Base-by-base conservation (phyloP, 2,113 vertebrate genomes). In the Alces alces region DNA sequence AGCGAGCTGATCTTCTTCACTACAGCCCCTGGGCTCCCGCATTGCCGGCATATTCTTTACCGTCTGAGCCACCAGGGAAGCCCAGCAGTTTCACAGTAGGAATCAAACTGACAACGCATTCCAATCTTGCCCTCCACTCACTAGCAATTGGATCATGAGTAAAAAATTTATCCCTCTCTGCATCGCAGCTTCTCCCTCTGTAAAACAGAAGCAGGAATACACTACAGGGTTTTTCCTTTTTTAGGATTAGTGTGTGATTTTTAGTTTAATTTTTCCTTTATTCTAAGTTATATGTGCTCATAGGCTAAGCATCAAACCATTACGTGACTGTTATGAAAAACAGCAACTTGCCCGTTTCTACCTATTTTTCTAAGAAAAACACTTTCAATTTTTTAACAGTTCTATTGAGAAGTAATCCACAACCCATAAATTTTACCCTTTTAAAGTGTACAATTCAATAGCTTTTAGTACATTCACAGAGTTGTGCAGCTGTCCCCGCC, bases 1-100 rank as follows among this genome's bases (percentile, higher is more conserved):
- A 66, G 6, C 6, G 1, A 1, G 1, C 19, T n/a, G 28, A 17
- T 47, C 5, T 8, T 47, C 5, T 8, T 60, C 43, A 14, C 0
- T 17, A 36, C 1, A 1, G 27, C 7, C 60, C 57, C 17, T 36
- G 15, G 52, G 23, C 66, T 73, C 36, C 66, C 19, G 5, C 36
- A 12, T 39, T 73, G 66, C 66, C 6, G 66, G 66, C n/a, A 73
- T 23, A 13, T 39, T 39, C n/a, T 73, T 39, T 25, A 73, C n/a
- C 5, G 0, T 23, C 66, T 73, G n/a, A 73, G 19, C 19, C 19
- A 39, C 66, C n/a, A 39, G 19, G 19, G 19, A 73, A 73, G 19
- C 66, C n/a, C 23, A 6, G 78, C 1, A 13, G 43, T 15, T 4
- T 66, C 36, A 5, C 52, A 36, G 45, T 27, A 89, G 27, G 23